A percentile compares a stretch with the other conserved stretches of the same genome.
Conservation (phyloP, 2,888 invertebrate genomes). For the Coelopa pilipes region DNA sequence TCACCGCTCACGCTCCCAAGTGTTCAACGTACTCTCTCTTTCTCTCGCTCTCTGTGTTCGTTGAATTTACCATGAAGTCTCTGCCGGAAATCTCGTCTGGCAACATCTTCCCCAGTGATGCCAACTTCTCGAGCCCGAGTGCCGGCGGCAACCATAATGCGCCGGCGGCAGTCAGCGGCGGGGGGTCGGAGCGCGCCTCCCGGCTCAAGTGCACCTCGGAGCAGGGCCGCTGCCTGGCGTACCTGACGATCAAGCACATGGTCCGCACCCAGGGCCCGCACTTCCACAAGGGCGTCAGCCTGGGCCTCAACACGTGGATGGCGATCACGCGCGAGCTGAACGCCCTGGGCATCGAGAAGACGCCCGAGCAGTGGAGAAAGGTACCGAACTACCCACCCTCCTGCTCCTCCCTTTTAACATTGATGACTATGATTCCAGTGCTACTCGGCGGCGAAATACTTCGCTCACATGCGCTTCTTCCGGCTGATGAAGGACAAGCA, state of each 20-base stretch:
- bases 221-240: slow-evolving; percentile 34
- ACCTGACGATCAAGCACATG: slow-evolving; percentile 33
- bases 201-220: slow-evolving; percentile 32
- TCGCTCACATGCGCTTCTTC: slow-evolving; percentile 32
- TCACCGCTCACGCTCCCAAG: too few relatives aligned
- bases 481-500: slow-evolving; percentile 27
- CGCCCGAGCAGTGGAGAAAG: slow-evolving; percentile 33
- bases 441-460: slow-evolving; percentile 34
- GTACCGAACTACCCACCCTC: not conserved
- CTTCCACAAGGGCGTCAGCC: slow-evolving; percentile 31
- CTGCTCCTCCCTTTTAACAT: not conserved
- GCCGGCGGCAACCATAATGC: not conserved
- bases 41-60: not conserved
- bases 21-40: not conserved
- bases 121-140: not conserved
- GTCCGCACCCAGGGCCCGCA: slow-evolving; percentile 33
- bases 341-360: slow-evolving; percentile 28
- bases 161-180: not conserved
- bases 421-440: slow-evolving; percentile 15
- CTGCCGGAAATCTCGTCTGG: slow-evolving; percentile 15
- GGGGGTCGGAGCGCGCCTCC: slow-evolving; percentile 20
- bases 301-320: slow-evolving; percentile 30
- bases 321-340: slow-evolving; percentile 31
- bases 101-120: slow-evolving; percentile 16
- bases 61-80: slow-evolving; percentile 9